These are phyloP conservation scores for Toxotes chatareus DNA, from an alignment of 2,113 vertebrate species.

Conservation along the genomic window DNA sequence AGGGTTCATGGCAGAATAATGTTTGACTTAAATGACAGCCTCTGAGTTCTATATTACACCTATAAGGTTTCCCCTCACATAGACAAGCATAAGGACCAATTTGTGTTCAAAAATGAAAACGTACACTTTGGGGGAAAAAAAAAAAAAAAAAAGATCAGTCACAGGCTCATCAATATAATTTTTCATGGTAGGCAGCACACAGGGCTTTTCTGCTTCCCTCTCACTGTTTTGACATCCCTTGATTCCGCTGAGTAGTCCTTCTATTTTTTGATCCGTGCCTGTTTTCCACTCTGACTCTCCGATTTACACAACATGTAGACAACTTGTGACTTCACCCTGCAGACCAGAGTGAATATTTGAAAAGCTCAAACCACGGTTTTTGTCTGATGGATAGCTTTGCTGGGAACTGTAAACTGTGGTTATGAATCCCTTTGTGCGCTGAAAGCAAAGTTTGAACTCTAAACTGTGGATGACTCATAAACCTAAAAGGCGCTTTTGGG, in stretches of 20 bases:
- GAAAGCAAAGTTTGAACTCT: constrained; percentile 53
- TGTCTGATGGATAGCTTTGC: constrained; percentile 53
- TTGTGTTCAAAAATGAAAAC: constrained; percentile 43
- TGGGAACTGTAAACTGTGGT: constrained; percentile 62
- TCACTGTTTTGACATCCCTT: constrained; percentile 42
- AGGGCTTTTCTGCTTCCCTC: not conserved
- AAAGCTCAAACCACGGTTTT: constrained; percentile 44
- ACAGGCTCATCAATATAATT: constrained; percentile 53
- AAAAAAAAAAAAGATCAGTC: constrained; percentile 30
- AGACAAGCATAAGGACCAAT: not conserved
- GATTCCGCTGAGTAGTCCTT: constrained; percentile 37
- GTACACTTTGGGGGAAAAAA: not conserved
- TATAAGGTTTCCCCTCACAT: not conserved
- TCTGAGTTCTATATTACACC: constrained; percentile 10
- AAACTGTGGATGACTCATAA: constrained; percentile 52
- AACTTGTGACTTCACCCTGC: constrained; percentile 43
- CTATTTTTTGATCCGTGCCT: constrained; percentile 24
- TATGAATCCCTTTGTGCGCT: constrained; percentile 46
- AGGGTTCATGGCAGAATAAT: constrained; percentile 13
- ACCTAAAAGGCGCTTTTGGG: constrained; percentile 50
- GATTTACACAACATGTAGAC: constrained; percentile 44
- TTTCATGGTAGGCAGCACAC: constrained; percentile 33
- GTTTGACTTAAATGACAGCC: constrained; percentile 27
- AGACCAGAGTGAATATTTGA: constrained; percentile 59
- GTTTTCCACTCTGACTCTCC: constrained; percentile 44